Conservation (phyloP, 2,113 vertebrate genomes). For the Toxotes chatareus region DNA sequence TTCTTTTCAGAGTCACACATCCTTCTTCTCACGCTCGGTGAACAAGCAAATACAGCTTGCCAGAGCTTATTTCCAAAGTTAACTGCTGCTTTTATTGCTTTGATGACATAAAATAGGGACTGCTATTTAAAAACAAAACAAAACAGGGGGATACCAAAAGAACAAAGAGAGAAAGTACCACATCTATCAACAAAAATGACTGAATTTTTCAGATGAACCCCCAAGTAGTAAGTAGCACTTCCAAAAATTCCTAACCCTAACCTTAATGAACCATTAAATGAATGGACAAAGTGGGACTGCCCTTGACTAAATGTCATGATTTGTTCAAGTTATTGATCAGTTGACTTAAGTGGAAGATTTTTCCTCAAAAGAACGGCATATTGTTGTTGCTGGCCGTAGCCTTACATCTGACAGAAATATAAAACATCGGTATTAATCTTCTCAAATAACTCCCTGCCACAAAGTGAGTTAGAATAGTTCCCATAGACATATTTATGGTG, state of each 20-base stretch:
- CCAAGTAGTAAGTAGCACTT: neutral
- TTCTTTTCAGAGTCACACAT: neutral
- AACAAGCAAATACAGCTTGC: neutral
- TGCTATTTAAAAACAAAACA: neutral
- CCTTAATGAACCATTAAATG: neutral
- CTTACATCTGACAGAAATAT: too few species aligned
- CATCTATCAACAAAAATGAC: neutral
- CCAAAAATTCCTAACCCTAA: neutral
- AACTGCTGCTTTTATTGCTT: neutral
- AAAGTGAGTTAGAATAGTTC: too few species aligned
- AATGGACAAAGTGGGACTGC: neutral
- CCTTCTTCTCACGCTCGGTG: neutral
- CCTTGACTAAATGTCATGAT: neutral
- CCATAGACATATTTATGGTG: too few species aligned
- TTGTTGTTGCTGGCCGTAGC: too few species aligned
- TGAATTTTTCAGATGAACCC: too few species aligned
- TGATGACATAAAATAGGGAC: too few species aligned
- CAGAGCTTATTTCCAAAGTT: constrained; percentile 1
- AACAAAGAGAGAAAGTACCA: neutral
- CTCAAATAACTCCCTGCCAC: too few species aligned
- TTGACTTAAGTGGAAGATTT: neutral
- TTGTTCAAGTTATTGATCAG: neutral
- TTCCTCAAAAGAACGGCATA: neutral
- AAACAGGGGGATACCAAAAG: neutral
- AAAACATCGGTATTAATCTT: too few species aligned